Evolutionary conservation across 1,140 invertebrate genomes (phyloP), one percentile per base, ranked within the genome.

Genomic region (Anagrus nilaparvatae): DNA sequence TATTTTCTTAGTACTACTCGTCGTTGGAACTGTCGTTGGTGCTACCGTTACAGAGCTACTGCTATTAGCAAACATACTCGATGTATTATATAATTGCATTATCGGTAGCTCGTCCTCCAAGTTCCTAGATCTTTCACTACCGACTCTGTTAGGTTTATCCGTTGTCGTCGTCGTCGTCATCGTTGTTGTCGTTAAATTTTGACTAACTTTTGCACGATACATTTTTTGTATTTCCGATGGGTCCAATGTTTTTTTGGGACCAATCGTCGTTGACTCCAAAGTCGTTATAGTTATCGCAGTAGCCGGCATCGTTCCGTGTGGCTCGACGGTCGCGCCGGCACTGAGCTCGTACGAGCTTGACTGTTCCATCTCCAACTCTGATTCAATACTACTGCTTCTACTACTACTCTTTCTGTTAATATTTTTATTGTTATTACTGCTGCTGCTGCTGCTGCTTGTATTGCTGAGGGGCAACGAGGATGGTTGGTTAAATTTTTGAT

Each of bases 61-160:
- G 30, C 53, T 53, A 13, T 48, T 65, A 12, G 48, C 60, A 40
- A 68, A 67, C 16, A 68, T 68, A 8, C 52, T 55, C 9, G 63
- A 65, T 3, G 60, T 63, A 38, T 68, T 67, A 49, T 67, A 67
- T 20, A 65, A 48, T 27, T 68, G 55, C 65, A 68, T 68, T 38
- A 66, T 67, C 6, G 63, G 65, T 20, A 66, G 36, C 13, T 66
- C 56, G 36, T 63, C 60, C 1, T 57, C 61, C 8, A 65, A 44
- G 42, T 61, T 65, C 5, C 61, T 44, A 5, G 48, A n/a, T n/a
- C 55, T 25, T 56, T 52, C n/a, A 61, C 62, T 49, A 66, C 65
- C 28, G 59, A 58, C 18, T n/a, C n/a, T n/a, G n/a, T n/a, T n/a
- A 20, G 28, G 12, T 24, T 45, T 40, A 9, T 43, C 20, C 8